Evolutionary conservation across 2,113 vertebrate genomes (phyloP).

Genomic region (Apeltes quadracus): DNA sequence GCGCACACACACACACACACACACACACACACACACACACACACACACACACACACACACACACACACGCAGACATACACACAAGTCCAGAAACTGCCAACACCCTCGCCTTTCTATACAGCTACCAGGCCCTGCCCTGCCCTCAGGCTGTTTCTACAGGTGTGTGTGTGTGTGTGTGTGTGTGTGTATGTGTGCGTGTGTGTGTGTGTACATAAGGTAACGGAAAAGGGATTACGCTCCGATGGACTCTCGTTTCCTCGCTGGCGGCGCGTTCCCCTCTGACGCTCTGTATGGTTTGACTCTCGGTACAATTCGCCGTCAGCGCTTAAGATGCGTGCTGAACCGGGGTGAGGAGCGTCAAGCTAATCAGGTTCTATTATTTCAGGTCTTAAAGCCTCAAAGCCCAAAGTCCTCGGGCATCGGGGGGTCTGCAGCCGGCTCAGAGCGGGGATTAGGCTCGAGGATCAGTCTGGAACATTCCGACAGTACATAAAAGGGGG

Average conservation of each 20-base stretch:
- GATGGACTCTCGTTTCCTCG: slow-evolving; percentile 52
- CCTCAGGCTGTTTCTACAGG: slow-evolving; percentile 65
- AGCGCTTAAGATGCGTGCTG: slow-evolving; percentile 2
- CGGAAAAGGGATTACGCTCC: slow-evolving; percentile 43
- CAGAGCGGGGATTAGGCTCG: slow-evolving; percentile 60
- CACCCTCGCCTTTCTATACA: slow-evolving; percentile 48
- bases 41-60: slow-evolving; percentile 4
- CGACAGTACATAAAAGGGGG: slow-evolving; percentile 43
- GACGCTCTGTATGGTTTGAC: slow-evolving; percentile 30
- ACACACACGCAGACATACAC: slow-evolving; percentile 1
- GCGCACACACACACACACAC: slow-evolving; percentile 6
- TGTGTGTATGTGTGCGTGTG: neutral
- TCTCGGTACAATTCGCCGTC: slow-evolving; percentile 20
- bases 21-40: slow-evolving; percentile 9
- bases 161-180: slow-evolving; percentile 41
- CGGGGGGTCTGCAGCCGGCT: slow-evolving; percentile 46
- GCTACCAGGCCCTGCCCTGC: slow-evolving; percentile 63
- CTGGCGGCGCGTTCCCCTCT: slow-evolving; percentile 21
- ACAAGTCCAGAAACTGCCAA: slow-evolving; percentile 46
- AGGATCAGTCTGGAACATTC: slow-evolving; percentile 70
- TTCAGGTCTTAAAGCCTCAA: slow-evolving; percentile 68
- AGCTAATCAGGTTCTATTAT: slow-evolving; percentile 71
- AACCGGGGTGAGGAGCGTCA: slow-evolving; percentile 54
- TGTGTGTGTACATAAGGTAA: slow-evolving; percentile 42
- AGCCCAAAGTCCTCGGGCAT: slow-evolving; percentile 47